These are phyloP conservation scores for Bombus confusus DNA, from an alignment of 1,140 invertebrate species.

Conservation along the genomic window DNA sequence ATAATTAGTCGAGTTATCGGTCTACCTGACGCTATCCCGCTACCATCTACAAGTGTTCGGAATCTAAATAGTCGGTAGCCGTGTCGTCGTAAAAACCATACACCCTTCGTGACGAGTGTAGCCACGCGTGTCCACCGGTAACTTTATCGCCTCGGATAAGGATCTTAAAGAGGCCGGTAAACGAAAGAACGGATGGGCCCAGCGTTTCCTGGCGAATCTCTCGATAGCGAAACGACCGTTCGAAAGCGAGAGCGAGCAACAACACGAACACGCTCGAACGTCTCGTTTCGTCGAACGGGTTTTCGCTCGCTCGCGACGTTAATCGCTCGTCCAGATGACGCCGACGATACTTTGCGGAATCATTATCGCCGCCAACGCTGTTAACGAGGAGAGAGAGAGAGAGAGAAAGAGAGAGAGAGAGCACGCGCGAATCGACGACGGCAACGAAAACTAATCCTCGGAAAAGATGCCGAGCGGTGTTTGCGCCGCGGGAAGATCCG, in stretches of 20 bases:
- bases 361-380: too few relatives aligned
- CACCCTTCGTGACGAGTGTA: slow-evolving; percentile 64
- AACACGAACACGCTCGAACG: neutral
- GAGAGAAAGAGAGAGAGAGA: too few relatives aligned
- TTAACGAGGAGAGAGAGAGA: too few relatives aligned
- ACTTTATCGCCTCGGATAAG: slow-evolving; percentile 63
- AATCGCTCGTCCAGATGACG: too few relatives aligned
- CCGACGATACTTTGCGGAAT: too few relatives aligned
- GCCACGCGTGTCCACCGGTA: slow-evolving; percentile 57
- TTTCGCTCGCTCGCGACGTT: too few relatives aligned
- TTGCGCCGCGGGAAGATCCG: slow-evolving; percentile 9
- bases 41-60: slow-evolving; percentile 66
- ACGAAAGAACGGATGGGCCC: slow-evolving; percentile 15
- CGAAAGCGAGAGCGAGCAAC: neutral
- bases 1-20: slow-evolving; percentile 67
- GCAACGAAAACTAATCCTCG: neutral
- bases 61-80: slow-evolving; percentile 59
- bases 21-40: slow-evolving; percentile 56
- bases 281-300: too few relatives aligned
- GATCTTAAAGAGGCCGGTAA: slow-evolving; percentile 44
- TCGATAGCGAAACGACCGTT: neutral
- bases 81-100: slow-evolving; percentile 59
- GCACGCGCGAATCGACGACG: too few relatives aligned
- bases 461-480: neutral
- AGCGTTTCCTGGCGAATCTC: neutral